Evolutionary conservation across 1,140 invertebrate genomes (phyloP).

Genomic region (Leptinotarsa undecemlineata): DNA sequence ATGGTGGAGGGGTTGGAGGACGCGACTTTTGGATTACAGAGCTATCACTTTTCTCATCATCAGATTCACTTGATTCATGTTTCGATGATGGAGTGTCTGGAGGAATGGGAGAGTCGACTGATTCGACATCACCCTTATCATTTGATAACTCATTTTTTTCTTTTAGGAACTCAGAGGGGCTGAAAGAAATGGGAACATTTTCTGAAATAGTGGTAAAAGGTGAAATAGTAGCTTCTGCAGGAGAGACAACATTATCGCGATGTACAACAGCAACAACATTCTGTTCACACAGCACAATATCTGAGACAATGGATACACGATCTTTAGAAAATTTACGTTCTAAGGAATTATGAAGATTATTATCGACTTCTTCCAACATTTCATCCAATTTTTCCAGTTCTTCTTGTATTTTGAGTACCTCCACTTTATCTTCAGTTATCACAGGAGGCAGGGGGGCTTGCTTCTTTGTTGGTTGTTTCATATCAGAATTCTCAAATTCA

Average conservation of each 20-base stretch:
- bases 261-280: constrained; percentile 45
- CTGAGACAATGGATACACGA: constrained; percentile 37
- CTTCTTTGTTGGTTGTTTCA: constrained; percentile 31
- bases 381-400: constrained; percentile 41
- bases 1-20: constrained; percentile 20
- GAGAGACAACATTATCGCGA: constrained; percentile 36
- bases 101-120: constrained; percentile 1
- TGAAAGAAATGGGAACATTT: not conserved
- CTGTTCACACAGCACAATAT: constrained; percentile 35
- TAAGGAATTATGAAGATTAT: constrained; percentile 25
- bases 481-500: constrained; percentile 11
- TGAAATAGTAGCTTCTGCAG: constrained; percentile 10
- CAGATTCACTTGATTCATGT: not conserved
- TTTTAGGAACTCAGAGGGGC: not conserved
- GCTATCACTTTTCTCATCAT: constrained; percentile 23
- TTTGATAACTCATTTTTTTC: not conserved
- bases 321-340: constrained; percentile 38
- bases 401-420: constrained; percentile 27
- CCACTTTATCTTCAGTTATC: constrained; percentile 26
- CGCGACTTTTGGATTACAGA: constrained; percentile 9
- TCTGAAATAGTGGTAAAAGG: not conserved
- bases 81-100: constrained; percentile 16
- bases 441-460: constrained; percentile 22
- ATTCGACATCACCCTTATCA: not conserved
- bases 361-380: constrained; percentile 40